phyloP scores from a whole-genome alignment of 37 sponge, comb jelly and placozoan species.

The Ephydatia muelleri region DNA sequence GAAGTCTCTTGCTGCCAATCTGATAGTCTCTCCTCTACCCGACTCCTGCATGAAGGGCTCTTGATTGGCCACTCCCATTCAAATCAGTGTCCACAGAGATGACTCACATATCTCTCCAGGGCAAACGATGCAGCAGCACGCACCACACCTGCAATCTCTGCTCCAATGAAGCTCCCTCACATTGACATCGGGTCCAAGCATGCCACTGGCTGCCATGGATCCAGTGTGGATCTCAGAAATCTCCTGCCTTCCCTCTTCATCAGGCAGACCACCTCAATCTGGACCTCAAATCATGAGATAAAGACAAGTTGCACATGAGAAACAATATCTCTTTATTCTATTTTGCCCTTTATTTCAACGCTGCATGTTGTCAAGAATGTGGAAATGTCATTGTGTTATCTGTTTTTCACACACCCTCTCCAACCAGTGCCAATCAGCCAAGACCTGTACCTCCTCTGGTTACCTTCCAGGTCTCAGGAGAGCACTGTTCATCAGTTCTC shows the following conservation, averaged over 20 bases:
- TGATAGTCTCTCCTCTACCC: background rate
- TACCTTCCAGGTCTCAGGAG: constrained; percentile 84
- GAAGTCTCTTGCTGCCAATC: constrained; percentile 48
- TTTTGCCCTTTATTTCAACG: too few species aligned
- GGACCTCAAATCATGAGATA: constrained; percentile 81
- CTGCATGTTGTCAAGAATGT: too few species aligned
- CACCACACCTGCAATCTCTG: constrained; percentile 92
- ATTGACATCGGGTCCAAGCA: constrained; percentile 59
- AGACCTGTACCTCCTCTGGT: too few species aligned
- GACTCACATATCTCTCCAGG: constrained; percentile 61
- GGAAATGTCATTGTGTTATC: too few species aligned
- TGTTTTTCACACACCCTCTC: too few species aligned
- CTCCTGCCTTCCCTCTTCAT: constrained; percentile 75
- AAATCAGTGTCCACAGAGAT: background rate
- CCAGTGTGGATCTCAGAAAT: constrained; percentile 90
- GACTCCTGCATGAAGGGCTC: background rate
- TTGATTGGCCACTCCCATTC: background rate
- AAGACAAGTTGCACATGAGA: too few species aligned
- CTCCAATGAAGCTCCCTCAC: constrained; percentile 81
- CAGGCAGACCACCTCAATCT: constrained; percentile 87
- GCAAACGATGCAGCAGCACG: constrained; percentile 77
- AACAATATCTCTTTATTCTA: too few species aligned
- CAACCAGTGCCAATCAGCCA: too few species aligned
- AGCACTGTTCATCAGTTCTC: constrained; percentile 85
- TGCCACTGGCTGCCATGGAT: constrained; percentile 46